These are phyloP conservation scores for Venustoraphidia nigricollis DNA, from an alignment of 2,888 invertebrate genomes.

Conservation along the genomic window DNA sequence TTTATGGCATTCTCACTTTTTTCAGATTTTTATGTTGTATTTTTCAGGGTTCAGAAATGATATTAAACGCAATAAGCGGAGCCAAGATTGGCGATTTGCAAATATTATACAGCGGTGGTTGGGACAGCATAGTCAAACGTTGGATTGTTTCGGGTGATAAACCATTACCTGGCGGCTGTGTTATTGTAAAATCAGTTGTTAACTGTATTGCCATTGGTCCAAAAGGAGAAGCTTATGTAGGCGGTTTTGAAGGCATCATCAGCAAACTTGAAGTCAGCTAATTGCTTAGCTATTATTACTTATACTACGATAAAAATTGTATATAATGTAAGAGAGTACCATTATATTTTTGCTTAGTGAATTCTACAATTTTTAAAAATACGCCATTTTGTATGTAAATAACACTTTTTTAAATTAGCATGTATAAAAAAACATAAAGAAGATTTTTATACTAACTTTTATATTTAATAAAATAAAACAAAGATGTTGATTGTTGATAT, in stretches of 20 bases:
- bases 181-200: slow-evolving; percentile 22
- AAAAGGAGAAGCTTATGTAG: slow-evolving; percentile 33
- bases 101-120: slow-evolving; percentile 28
- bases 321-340: too few relatives aligned
- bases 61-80: slow-evolving; percentile 28
- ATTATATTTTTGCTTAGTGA: too few relatives aligned
- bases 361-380: too few relatives aligned
- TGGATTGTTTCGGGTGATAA: slow-evolving; percentile 25
- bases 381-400: too few relatives aligned
- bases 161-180: slow-evolving; percentile 15
- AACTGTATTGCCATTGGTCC: slow-evolving; percentile 30
- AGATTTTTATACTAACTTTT: too few relatives aligned
- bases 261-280: slow-evolving; percentile 23
- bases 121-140: slow-evolving; percentile 29
- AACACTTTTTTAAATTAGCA: too few relatives aligned
- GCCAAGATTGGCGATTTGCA: slow-evolving; percentile 18
- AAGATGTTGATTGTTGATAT: too few relatives aligned
- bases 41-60: slow-evolving; percentile 29
- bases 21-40: slow-evolving; percentile 8
- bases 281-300: slow-evolving; percentile 11
- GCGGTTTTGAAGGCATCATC: slow-evolving; percentile 39
- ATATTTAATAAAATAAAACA: too few relatives aligned
- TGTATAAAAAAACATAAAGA: too few relatives aligned
- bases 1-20: too few relatives aligned
- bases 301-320: too few relatives aligned